Evolutionary conservation across 2,113 vertebrate species (phyloP), one percentile per base, ranked within the genome.

Genomic region (Romanogobio albipinnatus): DNA sequence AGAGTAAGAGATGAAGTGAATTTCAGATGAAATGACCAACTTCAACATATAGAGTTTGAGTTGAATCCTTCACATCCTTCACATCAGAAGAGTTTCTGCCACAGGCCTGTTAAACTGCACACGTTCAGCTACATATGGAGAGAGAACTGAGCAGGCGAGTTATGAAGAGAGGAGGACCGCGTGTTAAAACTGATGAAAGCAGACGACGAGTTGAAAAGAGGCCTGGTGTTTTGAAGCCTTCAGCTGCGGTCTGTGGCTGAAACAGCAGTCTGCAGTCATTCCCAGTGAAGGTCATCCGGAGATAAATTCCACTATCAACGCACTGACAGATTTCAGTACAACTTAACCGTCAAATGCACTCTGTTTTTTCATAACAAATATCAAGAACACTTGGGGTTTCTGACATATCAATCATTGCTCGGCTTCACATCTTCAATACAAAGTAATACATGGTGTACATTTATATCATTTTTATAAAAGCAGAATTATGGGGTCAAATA

Each of bases 131-230:
- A 73, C 70, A 24, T 43, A 59, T 22, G 36, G 36, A 70, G 64
- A 39, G 64, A 0, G 58, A 36, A 66, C 39, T 13, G 29, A 76
- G 33, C n/a, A 76, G 82, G 36, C 24, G 39, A 47, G 47, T 68
- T 39, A n/a, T 58, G 51, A 76, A 56, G 70, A 70, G 53, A 84
- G 62, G 43, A 53, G 43, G 49, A 8, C 59, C 58, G 66, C 61
- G 49, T 74, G 84, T 62, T 49, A n/a, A 68, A 78, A 29, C 70
- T 75, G 70, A 83, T 83, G 84, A 86, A 83, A 86, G 87, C 7
- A 43, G 61, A 71, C 49, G 45, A 64, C 49, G 45, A 77, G 56
- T 73, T 83, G 83, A 78, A 85, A 78, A 82, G 66, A 73, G 33
- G 45, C 19, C 56, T 1, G 2, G 24, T 45, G 73, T 75, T 70